Evolutionary conservation across 2,797 vertebrate genomes (phyloP).

Genomic region (Gymnocypris eckloni): DNA sequence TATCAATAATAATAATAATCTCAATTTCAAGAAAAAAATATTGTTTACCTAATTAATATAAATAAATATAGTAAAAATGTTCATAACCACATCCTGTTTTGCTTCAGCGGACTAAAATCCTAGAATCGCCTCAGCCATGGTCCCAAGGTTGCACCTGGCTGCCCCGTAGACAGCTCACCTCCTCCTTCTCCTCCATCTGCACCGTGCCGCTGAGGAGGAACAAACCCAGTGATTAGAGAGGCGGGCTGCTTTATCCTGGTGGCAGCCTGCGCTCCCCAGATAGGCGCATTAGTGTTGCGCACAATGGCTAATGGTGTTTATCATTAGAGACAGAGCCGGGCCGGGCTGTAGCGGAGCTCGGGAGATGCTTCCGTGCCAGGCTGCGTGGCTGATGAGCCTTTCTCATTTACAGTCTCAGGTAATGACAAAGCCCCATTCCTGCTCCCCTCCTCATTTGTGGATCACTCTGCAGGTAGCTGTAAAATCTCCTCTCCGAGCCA

Average conservation of each 20-base stretch:
- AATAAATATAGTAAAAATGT: too few species aligned
- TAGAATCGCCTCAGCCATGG: background rate
- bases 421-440: slow-evolving; percentile 74
- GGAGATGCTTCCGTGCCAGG: slow-evolving; percentile 74
- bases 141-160: slow-evolving; percentile 50
- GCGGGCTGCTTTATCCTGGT: slow-evolving; percentile 81
- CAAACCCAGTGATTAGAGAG: slow-evolving; percentile 83
- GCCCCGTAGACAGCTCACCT: slow-evolving; percentile 4
- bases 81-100: background rate
- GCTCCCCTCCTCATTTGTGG: slow-evolving; percentile 72
- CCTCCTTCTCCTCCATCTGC: slow-evolving; percentile 28
- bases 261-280: slow-evolving; percentile 83
- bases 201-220: slow-evolving; percentile 66
- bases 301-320: slow-evolving; percentile 86
- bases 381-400: slow-evolving; percentile 78
- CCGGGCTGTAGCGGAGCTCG: slow-evolving; percentile 71
- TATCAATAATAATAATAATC: too few species aligned
- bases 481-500: slow-evolving; percentile 58
- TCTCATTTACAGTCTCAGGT: slow-evolving; percentile 82
- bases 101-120: background rate
- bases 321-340: slow-evolving; percentile 84
- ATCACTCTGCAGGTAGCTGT: slow-evolving; percentile 73
- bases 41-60: too few species aligned
- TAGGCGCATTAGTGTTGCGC: slow-evolving; percentile 83
- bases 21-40: too few species aligned